Conservation (phyloP, 2,113 vertebrate species). For the Oceanodroma tethys region DNA sequence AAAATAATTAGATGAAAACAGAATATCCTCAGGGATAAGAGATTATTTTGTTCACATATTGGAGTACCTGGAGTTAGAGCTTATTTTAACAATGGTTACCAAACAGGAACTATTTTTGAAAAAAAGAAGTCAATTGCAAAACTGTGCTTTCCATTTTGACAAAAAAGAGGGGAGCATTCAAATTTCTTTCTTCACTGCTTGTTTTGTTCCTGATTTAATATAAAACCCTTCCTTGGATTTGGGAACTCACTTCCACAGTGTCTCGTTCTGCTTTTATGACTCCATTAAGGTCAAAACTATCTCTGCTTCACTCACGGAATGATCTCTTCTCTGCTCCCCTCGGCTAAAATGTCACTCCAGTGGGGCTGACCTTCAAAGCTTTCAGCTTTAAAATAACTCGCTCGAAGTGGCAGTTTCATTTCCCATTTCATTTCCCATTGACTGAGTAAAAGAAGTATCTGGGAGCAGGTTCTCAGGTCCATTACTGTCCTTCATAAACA, state of each 20-base stretch:
- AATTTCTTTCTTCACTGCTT: background rate
- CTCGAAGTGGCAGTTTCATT: slow-evolving; percentile 5
- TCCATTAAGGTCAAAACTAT: slow-evolving; percentile 25
- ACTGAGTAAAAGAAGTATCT: background rate
- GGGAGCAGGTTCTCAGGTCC: background rate
- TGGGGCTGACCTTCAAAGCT: slow-evolving; percentile 50
- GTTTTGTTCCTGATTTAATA: background rate
- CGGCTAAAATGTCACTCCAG: slow-evolving; percentile 28
- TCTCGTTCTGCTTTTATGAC: background rate
- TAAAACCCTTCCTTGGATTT: background rate
- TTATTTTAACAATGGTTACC: background rate
- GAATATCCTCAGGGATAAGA: background rate
- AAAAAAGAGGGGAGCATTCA: background rate
- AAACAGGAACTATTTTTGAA: background rate
- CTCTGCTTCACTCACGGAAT: background rate
- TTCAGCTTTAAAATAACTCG: slow-evolving; percentile 36
- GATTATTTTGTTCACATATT: background rate
- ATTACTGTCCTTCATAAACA: background rate
- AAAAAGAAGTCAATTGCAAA: background rate
- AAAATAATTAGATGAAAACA: background rate
- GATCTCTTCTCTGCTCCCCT: background rate
- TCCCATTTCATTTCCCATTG: background rate
- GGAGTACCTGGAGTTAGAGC: background rate
- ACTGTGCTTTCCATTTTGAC: background rate
- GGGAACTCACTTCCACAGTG: background rate